phyloP scores from a whole-genome alignment of 2,888 invertebrate species.

The Andricus curvator region DNA sequence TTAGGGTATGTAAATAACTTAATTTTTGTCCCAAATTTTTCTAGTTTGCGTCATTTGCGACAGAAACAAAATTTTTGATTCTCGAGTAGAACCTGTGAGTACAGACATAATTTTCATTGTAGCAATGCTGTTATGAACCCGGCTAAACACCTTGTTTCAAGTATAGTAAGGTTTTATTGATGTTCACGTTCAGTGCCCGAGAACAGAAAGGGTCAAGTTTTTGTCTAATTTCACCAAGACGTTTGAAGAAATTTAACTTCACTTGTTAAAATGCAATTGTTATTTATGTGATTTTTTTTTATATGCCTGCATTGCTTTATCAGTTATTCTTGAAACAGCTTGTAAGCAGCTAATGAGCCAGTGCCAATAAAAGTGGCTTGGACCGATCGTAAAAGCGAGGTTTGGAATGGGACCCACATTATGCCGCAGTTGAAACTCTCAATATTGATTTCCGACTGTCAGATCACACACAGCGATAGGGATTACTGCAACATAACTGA shows the following conservation, averaged over 20 bases:
- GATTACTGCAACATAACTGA: constrained; percentile 42
- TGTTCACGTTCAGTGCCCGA: not conserved
- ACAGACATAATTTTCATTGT: no score
- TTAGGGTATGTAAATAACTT: no score
- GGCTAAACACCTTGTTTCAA: no score
- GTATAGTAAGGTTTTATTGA: no score
- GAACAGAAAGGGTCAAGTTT: not conserved
- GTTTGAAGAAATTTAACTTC: not conserved
- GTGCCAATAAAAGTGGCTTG: constrained; percentile 51
- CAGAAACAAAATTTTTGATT: no score
- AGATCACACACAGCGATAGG: constrained; percentile 46
- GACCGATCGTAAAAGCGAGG: constrained; percentile 50
- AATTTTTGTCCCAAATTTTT: no score
- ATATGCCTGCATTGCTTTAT: not conserved
- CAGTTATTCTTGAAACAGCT: not conserved
- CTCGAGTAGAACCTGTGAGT: no score
- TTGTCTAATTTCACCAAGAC: not conserved
- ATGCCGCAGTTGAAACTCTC: constrained; percentile 46
- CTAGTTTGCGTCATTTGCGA: no score
- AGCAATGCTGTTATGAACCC: no score
- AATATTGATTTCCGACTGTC: constrained; percentile 50
- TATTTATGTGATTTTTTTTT: not conserved
- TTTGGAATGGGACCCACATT: constrained; percentile 36
- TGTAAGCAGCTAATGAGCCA: constrained; percentile 48
- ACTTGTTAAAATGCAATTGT: not conserved